Base-by-base conservation (phyloP, 2,113 vertebrate species). In the mouse (Mus musculus) region DNA sequence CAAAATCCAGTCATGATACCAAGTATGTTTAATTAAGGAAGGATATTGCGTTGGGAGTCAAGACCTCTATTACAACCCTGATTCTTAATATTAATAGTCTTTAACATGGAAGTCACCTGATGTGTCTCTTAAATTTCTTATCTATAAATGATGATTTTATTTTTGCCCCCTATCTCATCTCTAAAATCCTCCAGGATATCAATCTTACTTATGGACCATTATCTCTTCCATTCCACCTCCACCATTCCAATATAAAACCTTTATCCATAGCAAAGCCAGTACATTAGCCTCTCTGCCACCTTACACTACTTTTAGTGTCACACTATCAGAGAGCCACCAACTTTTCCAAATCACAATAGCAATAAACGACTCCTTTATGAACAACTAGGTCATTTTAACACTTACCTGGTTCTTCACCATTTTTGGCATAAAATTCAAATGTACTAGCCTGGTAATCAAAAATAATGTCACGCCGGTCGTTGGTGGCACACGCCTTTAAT, bases 341-440 rank as follows among this genome's bases (percentile, higher is more conserved):
- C 63, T 22, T 71, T 89, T 24, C 19, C 81, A 95, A 24, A 5
- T 33, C 71, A 88, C 3, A 84, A 65, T 59, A 95, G 52, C 59
- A 56, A 39, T 77, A 90, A 95, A 80, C 17, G 30, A 90, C 19
- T 76, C 12, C 75, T 81, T 92, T 75, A 72, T 59, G 33, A 85
- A 16, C 39, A 81, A 46, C 87, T 69, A n/a, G 76, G 89, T 16
- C 19, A 95, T 33, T 52, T n/a, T 72, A 73, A 59, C 61, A 46
- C 30, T 8, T 96, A 30, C 42, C 20, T 59, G 26, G 89, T 52
- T 90, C 61, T 59, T 52, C 65, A 91, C 20, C 78, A 36, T 86
- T 91, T 26, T 88, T 28, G 69, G 19, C 17, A 85, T 88, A 85
- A 92, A 93, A 92, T 59, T 65, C 88, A 96, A 96, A 93, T 3